Base-by-base conservation (phyloP, 2,888 invertebrate genomes). In the Ommatoiulus sabulosus region DNA sequence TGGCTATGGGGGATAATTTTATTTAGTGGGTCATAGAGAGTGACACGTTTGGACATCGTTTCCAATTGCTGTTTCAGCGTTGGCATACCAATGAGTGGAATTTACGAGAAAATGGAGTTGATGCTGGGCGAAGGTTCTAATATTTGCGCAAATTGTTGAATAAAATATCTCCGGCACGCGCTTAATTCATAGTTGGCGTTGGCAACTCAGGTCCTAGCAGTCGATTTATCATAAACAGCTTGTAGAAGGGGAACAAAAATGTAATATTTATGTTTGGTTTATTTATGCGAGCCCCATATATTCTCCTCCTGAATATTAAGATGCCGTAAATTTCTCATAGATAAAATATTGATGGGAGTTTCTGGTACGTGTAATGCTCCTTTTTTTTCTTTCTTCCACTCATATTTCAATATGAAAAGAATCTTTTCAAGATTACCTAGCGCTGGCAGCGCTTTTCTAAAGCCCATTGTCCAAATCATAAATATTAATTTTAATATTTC, bases 401-500 rank as follows among this genome's bases (percentile, higher is more conserved):
- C 63, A 63, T 63, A 63, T 63, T 63, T 63, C 63, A 63, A 63
- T 63, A 63, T 63, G 63, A 63, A 63, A n/a, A 20, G 63, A 63
- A 63, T 63, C 63, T 63, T 20, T 63, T 63, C 63, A 63, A 63
- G 63, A 63, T 63, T 63, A 4, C 63, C 20, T 20, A 20, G 63
- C 63, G 63, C 8, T 63, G n/a, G 20, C 20, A 63, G 63, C 20
- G 63, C 63, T 63, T 63, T 63, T n/a, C 3, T n/a, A 63, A 63
- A 63, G 20, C 63, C 63, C 20, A 63, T 63, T 63, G 63, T 63
- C 63, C 63, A 63, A 63, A n/a, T 63, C 63, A 63, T 63, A 63
- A 63, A 63, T 63, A 63, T 63, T 63, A 63, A 63, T 63, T 63
- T 63, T 63, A 63, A 63, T 63, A 63, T 63, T 63, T 63, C 63